phyloP scores from a whole-genome alignment of 2,113 vertebrate species.

The Mesembrinibis cayennensis region DNA sequence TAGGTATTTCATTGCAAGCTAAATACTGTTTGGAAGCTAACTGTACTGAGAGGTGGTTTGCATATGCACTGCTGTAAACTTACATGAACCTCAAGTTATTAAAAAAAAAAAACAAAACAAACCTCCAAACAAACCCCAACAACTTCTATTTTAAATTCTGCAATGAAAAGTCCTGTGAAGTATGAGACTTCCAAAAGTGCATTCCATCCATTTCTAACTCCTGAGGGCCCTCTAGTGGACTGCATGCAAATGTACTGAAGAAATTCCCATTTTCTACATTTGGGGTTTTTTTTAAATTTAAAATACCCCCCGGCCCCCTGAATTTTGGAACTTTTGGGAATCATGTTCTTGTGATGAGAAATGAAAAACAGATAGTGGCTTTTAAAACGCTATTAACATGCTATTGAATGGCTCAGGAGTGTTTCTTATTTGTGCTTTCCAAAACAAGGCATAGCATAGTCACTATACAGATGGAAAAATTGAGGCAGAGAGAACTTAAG shows the following conservation, averaged over 20 bases:
- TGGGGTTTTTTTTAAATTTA: not conserved
- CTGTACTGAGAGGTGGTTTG: constrained; percentile 5
- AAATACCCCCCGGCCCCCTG: accelerated
- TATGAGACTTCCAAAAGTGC: constrained; percentile 49
- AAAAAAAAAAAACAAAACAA: not conserved
- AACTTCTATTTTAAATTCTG: constrained; percentile 71
- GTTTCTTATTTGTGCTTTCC: not conserved
- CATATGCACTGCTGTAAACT: constrained; percentile 23
- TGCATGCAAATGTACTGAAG: constrained; percentile 9
- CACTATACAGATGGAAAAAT: not conserved
- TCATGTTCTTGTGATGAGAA: not conserved
- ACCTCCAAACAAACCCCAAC: not conserved
- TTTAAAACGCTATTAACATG: not conserved
- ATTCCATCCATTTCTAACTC: constrained; percentile 63
- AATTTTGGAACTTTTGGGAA: not conserved
- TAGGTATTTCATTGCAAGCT: constrained; percentile 42
- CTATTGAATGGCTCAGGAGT: not conserved
- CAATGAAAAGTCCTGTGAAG: constrained; percentile 54
- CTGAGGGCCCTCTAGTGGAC: constrained; percentile 76
- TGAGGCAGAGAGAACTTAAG: not conserved
- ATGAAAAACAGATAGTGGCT: not conserved
- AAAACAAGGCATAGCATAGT: not conserved
- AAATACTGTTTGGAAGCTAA: constrained; percentile 35
- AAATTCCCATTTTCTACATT: not conserved
- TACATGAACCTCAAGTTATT: not conserved